phyloP scores from a whole-genome alignment of 2,888 invertebrate species.

The Ptychoptera contaminata region DNA sequence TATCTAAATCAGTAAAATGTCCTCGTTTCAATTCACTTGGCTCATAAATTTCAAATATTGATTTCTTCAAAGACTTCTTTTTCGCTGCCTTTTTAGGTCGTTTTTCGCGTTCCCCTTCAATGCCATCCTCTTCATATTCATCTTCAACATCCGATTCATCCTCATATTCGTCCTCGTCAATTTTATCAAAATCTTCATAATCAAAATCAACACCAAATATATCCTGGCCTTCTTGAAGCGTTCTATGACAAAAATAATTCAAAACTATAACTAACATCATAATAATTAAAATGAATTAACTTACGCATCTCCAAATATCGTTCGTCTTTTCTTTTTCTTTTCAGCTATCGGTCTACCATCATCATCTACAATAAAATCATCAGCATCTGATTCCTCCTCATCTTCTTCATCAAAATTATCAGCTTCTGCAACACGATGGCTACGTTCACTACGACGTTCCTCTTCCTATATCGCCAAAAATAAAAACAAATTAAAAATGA shows the following conservation, averaged over 20 bases:
- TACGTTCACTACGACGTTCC: slow-evolving; percentile 57
- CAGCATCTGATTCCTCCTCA: slow-evolving; percentile 70
- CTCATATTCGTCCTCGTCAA: slow-evolving; percentile 72
- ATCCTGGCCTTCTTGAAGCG: slow-evolving; percentile 94
- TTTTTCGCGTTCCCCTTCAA: slow-evolving; percentile 44
- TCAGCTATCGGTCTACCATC: slow-evolving; percentile 78
- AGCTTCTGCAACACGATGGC: slow-evolving; percentile 44
- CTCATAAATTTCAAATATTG: slow-evolving; percentile 90
- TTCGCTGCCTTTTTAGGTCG: slow-evolving; percentile 59
- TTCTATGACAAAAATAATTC: slow-evolving; percentile 31
- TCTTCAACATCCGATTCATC: slow-evolving; percentile 67
- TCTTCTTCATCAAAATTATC: slow-evolving; percentile 64
- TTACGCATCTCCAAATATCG: slow-evolving; percentile 75
- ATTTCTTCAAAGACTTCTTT: slow-evolving; percentile 65
- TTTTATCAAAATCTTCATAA: slow-evolving; percentile 78
- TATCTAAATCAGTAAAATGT: slow-evolving; percentile 87
- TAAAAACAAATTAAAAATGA: background rate
- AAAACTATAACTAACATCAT: slow-evolving; percentile 1
- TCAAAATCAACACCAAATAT: slow-evolving; percentile 99
- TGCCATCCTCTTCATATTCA: slow-evolving; percentile 65
- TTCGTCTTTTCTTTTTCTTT: slow-evolving; percentile 61
- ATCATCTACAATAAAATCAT: slow-evolving; percentile 96
- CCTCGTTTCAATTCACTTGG: slow-evolving; percentile 93
- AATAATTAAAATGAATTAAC: slow-evolving; percentile 22
- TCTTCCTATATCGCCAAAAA: slow-evolving; percentile 43